Evolutionary conservation across 2,797 vertebrate genomes (phyloP).

Genomic region (Aulostomus chinensis): DNA sequence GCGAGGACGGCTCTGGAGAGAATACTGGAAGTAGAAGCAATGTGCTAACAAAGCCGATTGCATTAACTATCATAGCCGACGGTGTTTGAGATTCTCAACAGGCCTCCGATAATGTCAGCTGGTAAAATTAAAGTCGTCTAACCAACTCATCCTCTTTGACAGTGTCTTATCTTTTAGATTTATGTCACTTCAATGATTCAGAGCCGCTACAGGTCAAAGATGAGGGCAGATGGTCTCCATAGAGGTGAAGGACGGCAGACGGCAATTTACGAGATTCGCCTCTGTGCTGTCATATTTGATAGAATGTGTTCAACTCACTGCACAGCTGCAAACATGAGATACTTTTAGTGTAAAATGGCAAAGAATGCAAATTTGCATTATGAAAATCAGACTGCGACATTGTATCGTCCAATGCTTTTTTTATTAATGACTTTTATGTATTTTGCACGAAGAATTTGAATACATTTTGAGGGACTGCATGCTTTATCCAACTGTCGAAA

Average conservation of each 20-base stretch:
- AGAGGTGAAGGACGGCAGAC: conserved; percentile 6
- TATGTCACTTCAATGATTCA: conserved; percentile 39
- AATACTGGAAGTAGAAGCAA: too few species aligned
- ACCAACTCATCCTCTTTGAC: conserved; percentile 10
- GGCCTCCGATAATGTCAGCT: background rate
- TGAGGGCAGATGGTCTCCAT: conserved; percentile 8
- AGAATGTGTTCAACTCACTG: too few species aligned
- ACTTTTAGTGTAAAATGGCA: too few species aligned
- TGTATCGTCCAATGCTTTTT: background rate
- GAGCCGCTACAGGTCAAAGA: conserved; percentile 10
- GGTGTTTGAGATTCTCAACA: conserved; percentile 5
- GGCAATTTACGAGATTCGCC: conserved; percentile 3
- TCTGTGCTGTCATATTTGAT: too few species aligned
- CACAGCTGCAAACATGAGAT: too few species aligned
- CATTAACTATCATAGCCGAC: background rate
- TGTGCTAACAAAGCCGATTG: conserved; percentile 7
- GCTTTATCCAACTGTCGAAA: too few species aligned
- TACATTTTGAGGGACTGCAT: too few species aligned
- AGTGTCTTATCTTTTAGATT: conserved; percentile 24
- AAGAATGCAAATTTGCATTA: too few species aligned
- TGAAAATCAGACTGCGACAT: too few species aligned
- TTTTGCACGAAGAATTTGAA: too few species aligned
- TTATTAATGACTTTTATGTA: too few species aligned
- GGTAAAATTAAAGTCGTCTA: conserved; percentile 1
- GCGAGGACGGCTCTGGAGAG: background rate